Conservation (phyloP, 2,113 vertebrate genomes). For the Cyanoderma ruficeps region DNA sequence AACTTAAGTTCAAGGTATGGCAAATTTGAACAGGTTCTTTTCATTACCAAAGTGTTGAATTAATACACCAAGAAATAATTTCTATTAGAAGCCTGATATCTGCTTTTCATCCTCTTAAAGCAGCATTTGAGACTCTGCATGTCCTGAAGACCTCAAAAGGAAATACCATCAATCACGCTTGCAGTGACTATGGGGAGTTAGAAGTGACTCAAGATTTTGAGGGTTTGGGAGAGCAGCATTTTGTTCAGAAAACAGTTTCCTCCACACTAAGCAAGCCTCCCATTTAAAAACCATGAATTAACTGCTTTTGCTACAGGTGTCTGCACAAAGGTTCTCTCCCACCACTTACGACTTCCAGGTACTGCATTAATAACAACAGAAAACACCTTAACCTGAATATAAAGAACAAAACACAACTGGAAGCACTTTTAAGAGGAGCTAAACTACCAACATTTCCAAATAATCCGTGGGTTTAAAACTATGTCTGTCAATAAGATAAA, state of each 20-base stretch:
- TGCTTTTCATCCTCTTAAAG: background rate
- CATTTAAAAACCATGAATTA: background rate
- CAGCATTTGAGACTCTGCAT: background rate
- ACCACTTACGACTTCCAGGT: background rate
- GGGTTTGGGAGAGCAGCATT: background rate
- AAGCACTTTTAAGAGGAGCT: background rate
- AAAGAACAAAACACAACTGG: background rate
- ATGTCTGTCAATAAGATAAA: background rate
- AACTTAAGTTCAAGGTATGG: background rate
- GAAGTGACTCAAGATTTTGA: background rate
- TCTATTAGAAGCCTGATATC: background rate
- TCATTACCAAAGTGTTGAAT: background rate
- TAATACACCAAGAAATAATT: background rate
- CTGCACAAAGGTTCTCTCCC: background rate
- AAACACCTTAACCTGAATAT: background rate
- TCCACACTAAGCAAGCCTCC: background rate
- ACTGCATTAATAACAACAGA: background rate
- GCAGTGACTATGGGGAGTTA: background rate
- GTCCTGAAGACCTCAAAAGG: background rate
- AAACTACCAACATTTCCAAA: background rate
- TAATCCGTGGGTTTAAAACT: background rate
- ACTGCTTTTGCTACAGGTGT: background rate
- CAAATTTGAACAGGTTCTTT: background rate
- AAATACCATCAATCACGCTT: background rate
- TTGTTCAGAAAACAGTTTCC: background rate